Evolutionary conservation across 2,797 vertebrate genomes (phyloP), one percentile per base, ranked within the genome.

Genomic region (Botia kubotai): DNA sequence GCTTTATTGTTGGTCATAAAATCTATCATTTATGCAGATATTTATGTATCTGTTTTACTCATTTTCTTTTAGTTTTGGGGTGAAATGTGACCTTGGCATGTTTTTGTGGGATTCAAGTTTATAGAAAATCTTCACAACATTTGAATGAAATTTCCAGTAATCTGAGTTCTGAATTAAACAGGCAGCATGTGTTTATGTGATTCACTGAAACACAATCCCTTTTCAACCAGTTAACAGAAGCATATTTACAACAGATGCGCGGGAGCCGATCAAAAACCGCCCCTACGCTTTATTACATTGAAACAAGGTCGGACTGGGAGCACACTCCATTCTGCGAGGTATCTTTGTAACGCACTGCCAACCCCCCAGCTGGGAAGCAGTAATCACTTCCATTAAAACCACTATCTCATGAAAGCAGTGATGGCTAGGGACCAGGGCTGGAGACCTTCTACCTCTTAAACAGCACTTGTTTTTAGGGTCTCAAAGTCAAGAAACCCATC

Each of bases 401-500:
- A 84, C 58, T 86, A 78, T 84, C 68, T 72, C 43, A 76, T 62
- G 43, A 83, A 77, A 86, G 77, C 70, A 46, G 68, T 19, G 48
- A 48, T 23, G 72, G 46, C 33, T 65, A 29, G 73, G 67, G 52
- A 77, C 19, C 29, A 75, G 62, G 14, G 67, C 68, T 62, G 65
- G 53, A 63, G 43, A 65, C 48, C 39, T 43, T 72, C 60, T 29
- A 39, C 65, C 46, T 23, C 36, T 70, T 58, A 79, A 70, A 58
- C n/a, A 52, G 11, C 62, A 33, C 81, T 62, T 79, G 62, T 53
- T 67, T 63, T 72, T 43, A 43, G 29, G 70, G 62, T 81, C 74
- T 72, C 71, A 68, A 74, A 80, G 23, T 52, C 23, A 46, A 21
- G 60, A 65, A 26, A 65, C 1, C 13, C 33, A 55, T 53, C 58